A percentile compares a stretch with the other conserved stretches of the same genome.
phyloP scores from a whole-genome alignment of 2,113 vertebrate genomes.

The Podarcis muralis region DNA sequence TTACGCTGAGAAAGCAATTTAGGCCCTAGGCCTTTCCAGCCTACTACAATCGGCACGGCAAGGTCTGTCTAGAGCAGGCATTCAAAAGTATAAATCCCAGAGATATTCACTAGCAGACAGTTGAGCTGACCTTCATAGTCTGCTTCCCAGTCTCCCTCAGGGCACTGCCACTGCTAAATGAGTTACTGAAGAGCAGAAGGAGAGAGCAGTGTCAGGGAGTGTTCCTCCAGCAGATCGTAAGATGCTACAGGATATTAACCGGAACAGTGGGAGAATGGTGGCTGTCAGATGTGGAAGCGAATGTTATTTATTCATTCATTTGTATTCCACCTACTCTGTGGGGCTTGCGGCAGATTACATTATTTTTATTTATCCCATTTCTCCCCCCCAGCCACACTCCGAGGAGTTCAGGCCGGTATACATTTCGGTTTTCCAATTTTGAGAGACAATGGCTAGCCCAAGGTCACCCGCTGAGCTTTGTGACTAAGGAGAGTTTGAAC shows the following conservation, averaged over 20 bases:
- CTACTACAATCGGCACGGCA: neutral
- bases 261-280: neutral
- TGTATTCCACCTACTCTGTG: neutral
- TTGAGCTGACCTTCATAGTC: neutral
- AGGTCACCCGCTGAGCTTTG: neutral
- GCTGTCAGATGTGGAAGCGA: neutral
- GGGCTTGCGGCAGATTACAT: neutral
- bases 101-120: conserved; percentile 8
- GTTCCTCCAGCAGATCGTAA: neutral
- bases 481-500: neutral
- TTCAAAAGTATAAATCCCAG: conserved; percentile 9
- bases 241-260: neutral
- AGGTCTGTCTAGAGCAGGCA: neutral
- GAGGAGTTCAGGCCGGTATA: neutral
- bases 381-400: neutral
- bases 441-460: too few relatives aligned
- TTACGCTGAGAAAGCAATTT: neutral
- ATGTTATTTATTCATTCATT: neutral
- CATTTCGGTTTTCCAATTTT: neutral
- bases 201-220: neutral
- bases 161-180: neutral
- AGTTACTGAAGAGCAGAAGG: neutral
- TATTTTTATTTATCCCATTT: neutral
- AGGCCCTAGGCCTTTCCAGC: neutral
- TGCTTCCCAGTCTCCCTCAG: neutral